Percentiles rank a stretch among this genome's conserved stretches.
phyloP scores from a whole-genome alignment of 2,113 vertebrate species.

The Oostethus manadensis region DNA sequence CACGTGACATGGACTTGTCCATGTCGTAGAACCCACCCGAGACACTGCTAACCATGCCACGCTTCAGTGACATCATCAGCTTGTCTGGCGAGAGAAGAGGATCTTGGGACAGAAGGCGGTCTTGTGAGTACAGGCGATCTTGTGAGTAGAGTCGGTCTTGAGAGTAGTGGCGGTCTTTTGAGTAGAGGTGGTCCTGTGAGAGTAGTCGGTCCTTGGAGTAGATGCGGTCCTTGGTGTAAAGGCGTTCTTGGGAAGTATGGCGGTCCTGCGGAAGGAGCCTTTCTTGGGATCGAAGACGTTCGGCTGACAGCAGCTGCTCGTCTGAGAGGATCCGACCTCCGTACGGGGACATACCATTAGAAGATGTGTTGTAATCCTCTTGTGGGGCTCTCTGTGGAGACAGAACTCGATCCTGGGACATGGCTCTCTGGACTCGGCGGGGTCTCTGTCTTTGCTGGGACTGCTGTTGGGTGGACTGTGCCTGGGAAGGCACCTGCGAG shows the following conservation, averaged over 20 bases:
- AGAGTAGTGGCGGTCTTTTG: constrained; percentile 81
- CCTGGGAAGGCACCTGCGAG: constrained; percentile 53
- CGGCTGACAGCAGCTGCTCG: constrained; percentile 86
- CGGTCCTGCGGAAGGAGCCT: constrained; percentile 88
- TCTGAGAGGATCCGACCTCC: constrained; percentile 88
- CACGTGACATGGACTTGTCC: constrained; percentile 87
- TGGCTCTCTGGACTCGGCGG: constrained; percentile 88
- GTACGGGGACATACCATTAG: constrained; percentile 72
- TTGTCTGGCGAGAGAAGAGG: constrained; percentile 92
- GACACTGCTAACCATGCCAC: constrained; percentile 64
- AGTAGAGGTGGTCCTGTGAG: constrained; percentile 80
- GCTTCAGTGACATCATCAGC: constrained; percentile 78
- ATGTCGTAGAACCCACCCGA: constrained; percentile 77
- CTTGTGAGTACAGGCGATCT: constrained; percentile 88
- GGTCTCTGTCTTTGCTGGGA: constrained; percentile 80
- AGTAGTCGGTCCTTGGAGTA: constrained; percentile 89
- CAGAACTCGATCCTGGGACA: constrained; percentile 95
- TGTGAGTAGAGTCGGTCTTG: constrained; percentile 91
- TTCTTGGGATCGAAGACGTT: constrained; percentile 77
- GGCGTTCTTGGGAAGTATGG: constrained; percentile 87
- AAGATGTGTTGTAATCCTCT: constrained; percentile 77
- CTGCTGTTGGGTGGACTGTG: constrained; percentile 64
- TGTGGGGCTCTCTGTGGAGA: constrained; percentile 78
- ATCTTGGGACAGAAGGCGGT: constrained; percentile 93
- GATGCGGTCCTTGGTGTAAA: constrained; percentile 88